Conservation (phyloP, 2,797 vertebrate species). For the Thripadectes ignobilis region DNA sequence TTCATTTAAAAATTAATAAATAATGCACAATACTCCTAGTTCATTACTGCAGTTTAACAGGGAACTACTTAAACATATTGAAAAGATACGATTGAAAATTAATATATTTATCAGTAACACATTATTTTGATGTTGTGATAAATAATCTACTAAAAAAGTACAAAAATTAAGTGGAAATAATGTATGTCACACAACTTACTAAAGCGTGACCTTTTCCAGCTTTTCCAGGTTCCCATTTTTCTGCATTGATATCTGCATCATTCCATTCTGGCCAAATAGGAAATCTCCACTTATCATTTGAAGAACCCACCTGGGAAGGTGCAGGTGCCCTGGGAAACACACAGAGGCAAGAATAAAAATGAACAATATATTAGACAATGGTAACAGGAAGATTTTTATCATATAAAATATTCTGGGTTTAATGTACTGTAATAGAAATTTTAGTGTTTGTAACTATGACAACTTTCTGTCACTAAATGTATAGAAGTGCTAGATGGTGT, state of each 20-base stretch:
- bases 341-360: neutral
- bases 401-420: neutral
- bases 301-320: constrained; percentile 7
- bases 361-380: neutral
- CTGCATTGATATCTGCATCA: constrained; percentile 86
- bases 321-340: constrained; percentile 61
- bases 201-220: constrained; percentile 70
- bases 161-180: neutral
- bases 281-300: constrained; percentile 67
- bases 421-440: neutral
- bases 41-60: neutral
- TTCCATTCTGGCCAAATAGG: constrained; percentile 93
- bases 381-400: neutral
- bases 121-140: neutral
- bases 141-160: neutral
- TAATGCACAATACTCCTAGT: neutral
- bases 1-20: neutral
- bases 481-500: neutral
- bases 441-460: neutral
- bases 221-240: constrained; percentile 90
- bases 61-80: neutral
- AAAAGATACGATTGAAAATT: neutral
- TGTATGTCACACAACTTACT: constrained; percentile 73
- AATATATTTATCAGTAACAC: neutral
- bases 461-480: neutral